These are phyloP conservation scores for Pangasius larnaudii DNA, from an alignment of 2,797 vertebrate species.

Conservation along the genomic window DNA sequence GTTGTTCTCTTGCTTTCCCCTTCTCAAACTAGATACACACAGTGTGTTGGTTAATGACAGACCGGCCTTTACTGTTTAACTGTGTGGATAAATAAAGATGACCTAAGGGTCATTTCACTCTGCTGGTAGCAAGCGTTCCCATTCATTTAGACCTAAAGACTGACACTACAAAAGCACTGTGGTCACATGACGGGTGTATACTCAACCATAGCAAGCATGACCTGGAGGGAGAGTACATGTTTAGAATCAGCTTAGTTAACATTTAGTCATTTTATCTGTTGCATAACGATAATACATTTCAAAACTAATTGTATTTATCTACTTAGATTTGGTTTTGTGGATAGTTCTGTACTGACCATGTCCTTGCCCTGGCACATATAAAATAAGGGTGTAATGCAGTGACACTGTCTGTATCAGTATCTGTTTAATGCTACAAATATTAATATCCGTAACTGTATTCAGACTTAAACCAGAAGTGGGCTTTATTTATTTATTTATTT, in stretches of 20 bases:
- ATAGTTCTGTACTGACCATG: neutral
- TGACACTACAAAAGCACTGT: neutral
- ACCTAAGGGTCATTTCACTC: conserved; percentile 58
- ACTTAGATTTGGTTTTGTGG: neutral
- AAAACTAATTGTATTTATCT: neutral
- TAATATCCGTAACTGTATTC: neutral
- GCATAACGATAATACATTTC: neutral
- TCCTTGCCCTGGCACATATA: neutral
- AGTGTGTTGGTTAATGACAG: conserved; percentile 56
- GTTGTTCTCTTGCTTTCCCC: conserved; percentile 6
- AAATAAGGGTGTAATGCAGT: neutral
- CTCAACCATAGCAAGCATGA: neutral
- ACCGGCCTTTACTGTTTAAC: conserved; percentile 53
- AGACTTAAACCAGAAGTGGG: neutral
- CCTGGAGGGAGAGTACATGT: neutral
- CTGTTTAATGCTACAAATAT: neutral
- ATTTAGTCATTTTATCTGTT: no score
- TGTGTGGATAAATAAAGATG: conserved; percentile 60
- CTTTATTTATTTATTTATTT: no score
- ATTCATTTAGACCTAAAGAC: conserved; percentile 33
- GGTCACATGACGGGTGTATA: neutral
- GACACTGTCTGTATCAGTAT: neutral
- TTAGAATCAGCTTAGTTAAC: neutral
- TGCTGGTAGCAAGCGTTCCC: conserved; percentile 15
- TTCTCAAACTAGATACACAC: conserved; percentile 25